A percentile compares a stretch with the other conserved stretches of the same genome.
Evolutionary conservation across 2,888 invertebrate species (phyloP).

Genomic region (Acleris emargana): DNA sequence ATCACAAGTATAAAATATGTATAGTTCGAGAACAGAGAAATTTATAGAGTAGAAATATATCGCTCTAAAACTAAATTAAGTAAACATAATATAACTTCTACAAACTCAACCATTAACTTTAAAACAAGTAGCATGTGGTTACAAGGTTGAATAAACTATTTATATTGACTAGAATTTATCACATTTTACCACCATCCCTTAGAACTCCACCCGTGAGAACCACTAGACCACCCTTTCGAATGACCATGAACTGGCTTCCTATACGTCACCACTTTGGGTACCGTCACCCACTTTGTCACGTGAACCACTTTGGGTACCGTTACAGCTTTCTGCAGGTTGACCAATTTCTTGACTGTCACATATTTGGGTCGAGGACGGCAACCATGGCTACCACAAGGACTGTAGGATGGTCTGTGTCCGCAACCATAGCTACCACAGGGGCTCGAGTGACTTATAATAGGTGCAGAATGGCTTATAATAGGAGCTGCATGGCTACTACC

Average conservation of each 20-base stretch:
- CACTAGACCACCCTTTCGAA: conserved; percentile 21
- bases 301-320: conserved; percentile 43
- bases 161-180: conserved; percentile 23
- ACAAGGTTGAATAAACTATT: no score
- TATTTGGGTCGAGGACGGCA: conserved; percentile 26
- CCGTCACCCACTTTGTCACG: conserved; percentile 45
- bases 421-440: conserved; percentile 19
- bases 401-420: conserved; percentile 4
- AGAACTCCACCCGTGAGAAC: conserved; percentile 2
- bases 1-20: conserved; percentile 18
- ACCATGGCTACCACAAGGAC: conserved; percentile 3
- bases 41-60: background rate
- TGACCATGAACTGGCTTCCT: conserved; percentile 38
- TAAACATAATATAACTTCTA: background rate
- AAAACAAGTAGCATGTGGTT: no score
- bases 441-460: conserved; percentile 3
- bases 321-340: conserved; percentile 43
- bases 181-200: conserved; percentile 31
- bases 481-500: conserved; percentile 33
- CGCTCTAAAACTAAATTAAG: background rate
- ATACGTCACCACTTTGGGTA: conserved; percentile 44
- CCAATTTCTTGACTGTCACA: conserved; percentile 41
- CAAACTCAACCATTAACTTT: no score
- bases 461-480: background rate
- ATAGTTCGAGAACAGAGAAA: background rate